Percentiles rank a stretch among this genome's conserved stretches.
These are phyloP conservation scores for Dendrolimus pini DNA, from an alignment of 2,888 invertebrate species.

Conservation along the genomic window DNA sequence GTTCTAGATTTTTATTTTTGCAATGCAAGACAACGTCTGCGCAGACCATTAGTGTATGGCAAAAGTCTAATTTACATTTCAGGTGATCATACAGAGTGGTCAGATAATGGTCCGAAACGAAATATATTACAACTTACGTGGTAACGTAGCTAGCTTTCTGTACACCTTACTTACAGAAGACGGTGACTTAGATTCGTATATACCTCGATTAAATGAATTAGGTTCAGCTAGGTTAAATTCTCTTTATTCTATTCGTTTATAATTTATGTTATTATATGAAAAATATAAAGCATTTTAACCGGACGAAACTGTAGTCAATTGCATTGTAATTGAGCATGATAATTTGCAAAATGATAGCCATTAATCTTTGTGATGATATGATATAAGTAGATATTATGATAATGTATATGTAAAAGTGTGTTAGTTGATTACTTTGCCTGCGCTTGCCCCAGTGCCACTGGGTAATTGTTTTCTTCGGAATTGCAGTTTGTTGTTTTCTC, in stretches of 20 bases:
- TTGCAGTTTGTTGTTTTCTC: constrained; percentile 38
- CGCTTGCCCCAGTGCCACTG: constrained; percentile 1
- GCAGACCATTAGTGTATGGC: too few species aligned
- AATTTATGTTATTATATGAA: neutral
- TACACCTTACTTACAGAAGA: too few species aligned
- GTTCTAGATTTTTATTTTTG: too few species aligned
- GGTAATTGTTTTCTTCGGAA: constrained; percentile 33
- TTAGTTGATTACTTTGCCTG: constrained; percentile 8
- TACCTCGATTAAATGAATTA: too few species aligned
- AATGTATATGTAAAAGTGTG: constrained; percentile 4
- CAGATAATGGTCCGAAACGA: too few species aligned
- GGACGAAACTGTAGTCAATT: neutral
- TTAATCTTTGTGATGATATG: neutral
- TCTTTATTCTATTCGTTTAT: neutral
- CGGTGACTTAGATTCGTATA: too few species aligned
- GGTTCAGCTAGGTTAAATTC: neutral
- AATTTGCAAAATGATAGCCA: neutral
- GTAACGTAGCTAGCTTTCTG: too few species aligned
- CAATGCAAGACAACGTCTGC: too few species aligned
- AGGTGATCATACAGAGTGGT: too few species aligned
- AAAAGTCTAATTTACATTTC: too few species aligned
- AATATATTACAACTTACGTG: too few species aligned
- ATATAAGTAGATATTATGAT: neutral
- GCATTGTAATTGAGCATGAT: neutral
- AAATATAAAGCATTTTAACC: neutral